Conservation (phyloP, 2,888 invertebrate genomes). For the Trachelus tabidus region DNA sequence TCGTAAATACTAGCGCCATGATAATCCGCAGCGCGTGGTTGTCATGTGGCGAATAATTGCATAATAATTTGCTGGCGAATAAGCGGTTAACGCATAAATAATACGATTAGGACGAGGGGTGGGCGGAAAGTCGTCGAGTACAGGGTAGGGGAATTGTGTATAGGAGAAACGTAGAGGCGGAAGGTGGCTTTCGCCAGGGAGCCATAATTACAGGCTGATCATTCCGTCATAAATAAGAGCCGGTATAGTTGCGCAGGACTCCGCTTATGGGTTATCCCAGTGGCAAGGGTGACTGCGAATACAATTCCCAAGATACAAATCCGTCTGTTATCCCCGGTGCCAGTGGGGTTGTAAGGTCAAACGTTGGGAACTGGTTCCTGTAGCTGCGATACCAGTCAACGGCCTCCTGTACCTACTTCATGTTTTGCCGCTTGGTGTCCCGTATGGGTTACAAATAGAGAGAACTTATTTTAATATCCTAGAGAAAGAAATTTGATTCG, state of each 20-base stretch:
- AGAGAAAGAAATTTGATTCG: neutral
- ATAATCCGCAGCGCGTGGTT: constrained; percentile 23
- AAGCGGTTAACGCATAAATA: constrained; percentile 43
- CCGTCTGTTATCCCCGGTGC: constrained; percentile 5
- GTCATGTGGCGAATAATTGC: constrained; percentile 40
- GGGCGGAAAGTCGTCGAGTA: constrained; percentile 21
- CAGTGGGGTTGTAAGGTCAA: constrained; percentile 31
- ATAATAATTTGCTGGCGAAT: constrained; percentile 47
- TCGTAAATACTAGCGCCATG: constrained; percentile 1
- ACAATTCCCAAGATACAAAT: constrained; percentile 23
- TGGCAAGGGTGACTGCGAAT: constrained; percentile 32
- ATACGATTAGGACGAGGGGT: constrained; percentile 32
- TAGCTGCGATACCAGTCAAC: neutral
- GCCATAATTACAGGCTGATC: constrained; percentile 60
- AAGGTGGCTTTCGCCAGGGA: constrained; percentile 50
- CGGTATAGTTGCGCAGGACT: constrained; percentile 17
- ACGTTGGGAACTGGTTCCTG: constrained; percentile 35
- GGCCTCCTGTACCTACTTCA: neutral
- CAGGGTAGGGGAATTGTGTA: constrained; percentile 1
- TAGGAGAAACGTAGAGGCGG: constrained; percentile 32
- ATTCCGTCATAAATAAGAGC: constrained; percentile 58
- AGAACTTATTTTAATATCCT: neutral
- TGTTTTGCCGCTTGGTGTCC: neutral
- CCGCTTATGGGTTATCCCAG: constrained; percentile 25
- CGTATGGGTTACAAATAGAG: neutral